A percentile compares a stretch with the other conserved stretches of the same genome.
Evolutionary conservation across 2,113 vertebrate genomes (phyloP).

Genomic region (Scortum barcoo): DNA sequence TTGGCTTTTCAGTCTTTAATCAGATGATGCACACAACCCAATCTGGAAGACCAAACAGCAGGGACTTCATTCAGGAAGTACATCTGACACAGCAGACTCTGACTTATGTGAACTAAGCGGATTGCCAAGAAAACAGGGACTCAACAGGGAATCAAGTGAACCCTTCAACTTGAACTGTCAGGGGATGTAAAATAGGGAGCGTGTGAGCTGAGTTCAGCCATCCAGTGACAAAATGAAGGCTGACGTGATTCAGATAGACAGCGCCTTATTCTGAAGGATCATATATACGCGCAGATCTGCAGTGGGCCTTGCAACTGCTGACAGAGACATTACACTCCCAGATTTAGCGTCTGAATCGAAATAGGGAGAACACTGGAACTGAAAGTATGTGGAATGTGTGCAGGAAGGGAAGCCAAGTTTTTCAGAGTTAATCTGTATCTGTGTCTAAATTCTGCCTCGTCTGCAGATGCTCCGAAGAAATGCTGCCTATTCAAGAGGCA

Average conservation of each 20-base stretch:
- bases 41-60: background rate
- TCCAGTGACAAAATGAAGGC: constrained; percentile 39
- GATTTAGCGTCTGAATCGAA: constrained; percentile 50
- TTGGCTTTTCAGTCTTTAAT: constrained; percentile 34
- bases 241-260: constrained; percentile 46
- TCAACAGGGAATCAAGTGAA: constrained; percentile 62
- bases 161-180: constrained; percentile 59
- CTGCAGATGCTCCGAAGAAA: constrained; percentile 69
- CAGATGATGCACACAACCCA: constrained; percentile 9
- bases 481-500: constrained; percentile 66
- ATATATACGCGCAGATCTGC: constrained; percentile 33
- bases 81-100: constrained; percentile 71
- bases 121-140: constrained; percentile 63
- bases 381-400: constrained; percentile 36
- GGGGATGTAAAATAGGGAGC: constrained; percentile 60
- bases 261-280: constrained; percentile 29
- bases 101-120: constrained; percentile 59
- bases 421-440: constrained; percentile 53
- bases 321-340: constrained; percentile 39
- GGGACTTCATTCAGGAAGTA: constrained; percentile 53
- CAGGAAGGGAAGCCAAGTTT: constrained; percentile 49
- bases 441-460: constrained; percentile 66
- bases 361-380: constrained; percentile 24
- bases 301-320: constrained; percentile 39
- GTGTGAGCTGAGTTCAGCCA: constrained; percentile 51